A percentile compares a stretch with the other conserved stretches of the same genome.
phyloP scores from a whole-genome alignment of 2,888 invertebrate genomes.

The Aricia artaxerxes region DNA sequence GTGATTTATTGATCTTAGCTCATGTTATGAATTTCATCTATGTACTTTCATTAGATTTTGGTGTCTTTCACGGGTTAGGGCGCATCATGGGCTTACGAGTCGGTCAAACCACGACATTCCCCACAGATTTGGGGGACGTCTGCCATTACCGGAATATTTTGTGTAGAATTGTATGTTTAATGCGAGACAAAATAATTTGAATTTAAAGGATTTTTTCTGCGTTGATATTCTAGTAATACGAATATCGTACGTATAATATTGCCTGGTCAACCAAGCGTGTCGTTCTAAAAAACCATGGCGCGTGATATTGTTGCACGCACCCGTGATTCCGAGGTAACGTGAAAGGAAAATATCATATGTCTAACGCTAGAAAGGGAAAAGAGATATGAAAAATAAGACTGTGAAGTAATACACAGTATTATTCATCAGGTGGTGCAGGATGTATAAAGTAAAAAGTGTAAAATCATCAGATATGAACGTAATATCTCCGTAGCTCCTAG shows the following conservation, averaged over 20 bases:
- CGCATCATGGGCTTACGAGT: not conserved
- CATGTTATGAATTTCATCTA: not conserved
- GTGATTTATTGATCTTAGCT: too few relatives aligned
- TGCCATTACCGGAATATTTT: not conserved
- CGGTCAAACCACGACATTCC: not conserved
- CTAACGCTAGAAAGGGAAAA: conserved; percentile 16
- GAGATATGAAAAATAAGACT: conserved; percentile 11
- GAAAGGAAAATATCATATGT: conserved; percentile 26
- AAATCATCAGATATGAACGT: not conserved
- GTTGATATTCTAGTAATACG: not conserved
- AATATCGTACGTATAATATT: conserved; percentile 28
- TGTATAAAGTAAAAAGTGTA: not conserved
- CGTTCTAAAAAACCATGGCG: conserved; percentile 52
- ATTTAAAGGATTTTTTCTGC: not conserved
- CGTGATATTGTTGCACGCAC: conserved; percentile 45
- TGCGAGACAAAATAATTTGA: not conserved
- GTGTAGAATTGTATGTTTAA: not conserved
- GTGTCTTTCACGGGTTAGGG: not conserved
- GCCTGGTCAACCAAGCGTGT: conserved; percentile 42
- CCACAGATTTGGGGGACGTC: not conserved
- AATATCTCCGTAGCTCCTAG: not conserved
- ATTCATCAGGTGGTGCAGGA: conserved; percentile 21
- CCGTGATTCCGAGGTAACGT: conserved; percentile 30
- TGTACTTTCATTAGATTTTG: not conserved
- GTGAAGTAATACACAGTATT: conserved; percentile 31